phyloP scores from a whole-genome alignment of 2,888 invertebrate genomes.

The Sthenelais limicola region DNA sequence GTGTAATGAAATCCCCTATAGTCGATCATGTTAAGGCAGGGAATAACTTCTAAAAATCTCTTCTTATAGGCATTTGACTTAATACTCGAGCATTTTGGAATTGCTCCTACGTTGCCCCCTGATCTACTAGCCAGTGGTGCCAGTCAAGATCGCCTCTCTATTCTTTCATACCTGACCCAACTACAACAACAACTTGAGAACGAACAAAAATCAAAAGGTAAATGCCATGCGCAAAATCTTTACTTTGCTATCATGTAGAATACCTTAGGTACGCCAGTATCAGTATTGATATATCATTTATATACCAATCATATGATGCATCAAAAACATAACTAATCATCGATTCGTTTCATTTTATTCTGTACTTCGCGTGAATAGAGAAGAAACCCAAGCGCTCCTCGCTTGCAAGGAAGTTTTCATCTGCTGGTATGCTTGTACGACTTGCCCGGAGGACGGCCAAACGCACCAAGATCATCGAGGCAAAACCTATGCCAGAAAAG shows the following conservation, averaged over 20 bases:
- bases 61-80: slow-evolving; percentile 95
- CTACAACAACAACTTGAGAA: slow-evolving; percentile 6
- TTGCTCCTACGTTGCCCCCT: slow-evolving; percentile 95
- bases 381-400: background rate
- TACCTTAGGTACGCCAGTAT: too few relatives aligned
- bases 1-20: too few relatives aligned
- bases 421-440: slow-evolving; percentile 19
- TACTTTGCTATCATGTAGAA: too few relatives aligned
- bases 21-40: background rate
- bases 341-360: background rate
- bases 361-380: too few relatives aligned
- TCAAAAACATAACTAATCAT: background rate
- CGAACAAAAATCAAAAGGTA: slow-evolving; percentile 25
- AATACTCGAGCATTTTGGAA: slow-evolving; percentile 97
- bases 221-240: too few relatives aligned
- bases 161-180: slow-evolving; percentile 36
- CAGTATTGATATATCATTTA: too few relatives aligned
- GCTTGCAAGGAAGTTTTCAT: slow-evolving; percentile 20
- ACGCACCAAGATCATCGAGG: slow-evolving; percentile 6
- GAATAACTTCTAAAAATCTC: background rate
- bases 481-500: too few relatives aligned
- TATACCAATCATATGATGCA: background rate
- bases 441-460: slow-evolving; percentile 9
- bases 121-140: slow-evolving; percentile 81
- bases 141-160: slow-evolving; percentile 20